A percentile compares a stretch with the other conserved stretches of the same genome.
These are phyloP conservation scores for Andrena trimmerana DNA, from an alignment of 2,888 invertebrate genomes.

Conservation along the genomic window DNA sequence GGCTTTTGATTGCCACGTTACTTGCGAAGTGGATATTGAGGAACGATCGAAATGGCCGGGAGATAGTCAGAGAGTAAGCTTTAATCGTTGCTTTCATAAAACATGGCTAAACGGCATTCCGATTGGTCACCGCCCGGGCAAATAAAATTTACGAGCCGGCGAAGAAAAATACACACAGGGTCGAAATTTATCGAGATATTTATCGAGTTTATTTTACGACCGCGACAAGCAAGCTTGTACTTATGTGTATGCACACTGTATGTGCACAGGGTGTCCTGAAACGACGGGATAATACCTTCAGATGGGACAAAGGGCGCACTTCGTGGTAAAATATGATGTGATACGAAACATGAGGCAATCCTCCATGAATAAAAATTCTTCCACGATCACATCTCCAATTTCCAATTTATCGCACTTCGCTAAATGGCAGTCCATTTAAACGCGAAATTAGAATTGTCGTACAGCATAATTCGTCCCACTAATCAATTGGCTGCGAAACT, in stretches of 20 bases:
- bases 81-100: conserved; percentile 52
- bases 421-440: no score
- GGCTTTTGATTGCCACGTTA: not conserved
- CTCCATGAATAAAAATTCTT: no score
- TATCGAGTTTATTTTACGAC: conserved; percentile 54
- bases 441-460: no score
- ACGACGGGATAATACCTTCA: not conserved
- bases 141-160: conserved; percentile 62
- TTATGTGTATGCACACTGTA: not conserved
- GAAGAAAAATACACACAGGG: conserved; percentile 60
- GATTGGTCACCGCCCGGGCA: conserved; percentile 35
- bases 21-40: conserved; percentile 8
- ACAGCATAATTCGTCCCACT: no score
- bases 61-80: conserved; percentile 28
- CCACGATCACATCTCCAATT: no score
- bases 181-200: conserved; percentile 64
- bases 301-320: no score
- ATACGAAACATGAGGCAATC: no score
- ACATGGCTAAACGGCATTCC: conserved; percentile 56
- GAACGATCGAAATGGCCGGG: not conserved
- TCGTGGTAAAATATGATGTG: not conserved
- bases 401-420: no score
- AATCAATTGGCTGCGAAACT: no score
- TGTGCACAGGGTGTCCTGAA: conserved; percentile 9
- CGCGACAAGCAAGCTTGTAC: conserved; percentile 12